These are phyloP conservation scores for Tylochromis polylepis DNA, from an alignment of 2,113 vertebrate species.

Conservation along the genomic window DNA sequence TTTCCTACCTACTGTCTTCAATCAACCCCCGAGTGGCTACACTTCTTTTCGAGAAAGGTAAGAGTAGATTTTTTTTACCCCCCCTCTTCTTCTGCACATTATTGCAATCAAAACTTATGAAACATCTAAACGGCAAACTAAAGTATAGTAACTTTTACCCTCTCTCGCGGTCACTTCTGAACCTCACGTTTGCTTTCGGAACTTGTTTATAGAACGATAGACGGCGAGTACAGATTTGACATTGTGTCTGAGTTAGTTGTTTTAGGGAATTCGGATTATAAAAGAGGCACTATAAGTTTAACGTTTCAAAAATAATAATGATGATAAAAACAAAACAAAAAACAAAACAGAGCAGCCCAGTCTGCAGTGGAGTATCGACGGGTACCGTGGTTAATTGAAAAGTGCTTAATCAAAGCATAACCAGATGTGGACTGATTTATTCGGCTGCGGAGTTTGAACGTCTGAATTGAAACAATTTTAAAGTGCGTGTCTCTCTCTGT, in stretches of 20 bases:
- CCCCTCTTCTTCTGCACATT: background rate
- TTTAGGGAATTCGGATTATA: background rate
- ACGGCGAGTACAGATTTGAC: background rate
- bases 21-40: conserved; percentile 17
- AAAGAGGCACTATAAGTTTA: background rate
- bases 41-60: conserved; percentile 66
- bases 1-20: conserved; percentile 9
- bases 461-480: conserved; percentile 71
- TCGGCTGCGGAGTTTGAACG: conserved; percentile 30
- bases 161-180: background rate
- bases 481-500: background rate
- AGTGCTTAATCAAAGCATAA: conserved; percentile 74
- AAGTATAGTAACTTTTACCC: conserved; percentile 25
- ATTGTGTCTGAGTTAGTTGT: background rate
- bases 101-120: background rate
- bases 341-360: background rate
- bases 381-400: conserved; percentile 60
- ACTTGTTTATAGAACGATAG: background rate
- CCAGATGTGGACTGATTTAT: conserved; percentile 76
- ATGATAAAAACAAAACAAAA: background rate
- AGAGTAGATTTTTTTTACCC: conserved; percentile 3
- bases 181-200: fast-evolving
- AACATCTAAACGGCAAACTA: background rate
- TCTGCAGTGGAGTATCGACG: conserved; percentile 13
- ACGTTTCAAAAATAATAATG: background rate